Base-by-base conservation (phyloP, 2,888 invertebrate genomes). In the Lasioglossum figueresi region DNA sequence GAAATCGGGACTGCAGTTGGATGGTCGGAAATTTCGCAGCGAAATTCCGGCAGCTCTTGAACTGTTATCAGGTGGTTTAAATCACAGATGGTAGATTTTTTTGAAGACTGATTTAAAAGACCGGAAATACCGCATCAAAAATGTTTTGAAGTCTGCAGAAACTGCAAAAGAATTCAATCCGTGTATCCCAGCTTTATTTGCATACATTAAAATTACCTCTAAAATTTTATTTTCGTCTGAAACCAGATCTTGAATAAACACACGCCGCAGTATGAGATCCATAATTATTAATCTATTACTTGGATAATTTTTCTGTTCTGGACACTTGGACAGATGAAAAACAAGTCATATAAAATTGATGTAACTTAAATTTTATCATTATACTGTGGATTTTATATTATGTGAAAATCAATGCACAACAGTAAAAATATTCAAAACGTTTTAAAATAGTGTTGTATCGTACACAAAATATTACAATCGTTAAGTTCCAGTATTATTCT, bases 41-140 rank as follows among this genome's bases (percentile, higher is more conserved):
- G 56, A 56, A 56, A 56, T 56, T 56, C 12, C 56, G 56, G 56
- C 10, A 56, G 56, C 56, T 56, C 56, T 56, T n/a, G 1, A 56
- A 56, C 12, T n/a, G 56, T 56, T 56, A n/a, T 12, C 56, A n/a
- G 56, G 3, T n/a, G 56, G n/a, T 56, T 56, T 12, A n/a, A 56
- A 56, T 56, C 56, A n/a, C 56, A 56, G 56, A n/a, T n/a, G n/a
- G 56, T n/a, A n/a, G n/a, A 56, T 12, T n/a, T 56, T 56, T 56
- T n/a, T 56, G 56, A 56, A n/a, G 56, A 23, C 12, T n/a, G 56
- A n/a, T 4, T 56, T 56, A 1, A 56, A 56, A 56, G 4, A 56
- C 56, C n/a, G 23, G 12, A n/a, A n/a, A 10, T n/a, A 12, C 10
- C n/a, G 4, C 4, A n/a, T 56, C 3, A 12, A 56, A 56, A n/a